A percentile compares a stretch with the other conserved stretches of the same genome.
phyloP scores from a whole-genome alignment of 2,113 vertebrate species.

The Panurus biarmicus region DNA sequence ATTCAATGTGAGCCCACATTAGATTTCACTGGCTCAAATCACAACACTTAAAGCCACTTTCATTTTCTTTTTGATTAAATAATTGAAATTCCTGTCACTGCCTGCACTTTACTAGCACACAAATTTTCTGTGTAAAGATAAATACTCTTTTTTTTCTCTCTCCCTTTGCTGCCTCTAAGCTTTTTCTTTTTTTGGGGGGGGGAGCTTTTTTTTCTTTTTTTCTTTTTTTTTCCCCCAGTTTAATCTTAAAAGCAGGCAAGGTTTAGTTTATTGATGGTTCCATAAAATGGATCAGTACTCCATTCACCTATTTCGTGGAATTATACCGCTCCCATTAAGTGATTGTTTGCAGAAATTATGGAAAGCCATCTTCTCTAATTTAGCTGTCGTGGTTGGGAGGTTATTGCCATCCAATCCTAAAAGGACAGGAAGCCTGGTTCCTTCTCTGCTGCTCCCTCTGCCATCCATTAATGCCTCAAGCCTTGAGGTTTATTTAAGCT shows the following conservation, averaged over 20 bases:
- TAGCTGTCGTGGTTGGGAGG: constrained; percentile 72
- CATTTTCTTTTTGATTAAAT: constrained; percentile 99
- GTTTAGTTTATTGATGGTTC: constrained; percentile 80
- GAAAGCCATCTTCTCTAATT: constrained; percentile 73
- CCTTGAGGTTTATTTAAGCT: constrained; percentile 75
- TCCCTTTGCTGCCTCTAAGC: background rate
- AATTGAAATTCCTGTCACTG: constrained; percentile 99
- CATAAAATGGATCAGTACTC: constrained; percentile 84
- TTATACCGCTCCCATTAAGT: constrained; percentile 90
- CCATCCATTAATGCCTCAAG: constrained; percentile 78
- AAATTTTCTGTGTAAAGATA: constrained; percentile 81
- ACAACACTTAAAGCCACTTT: constrained; percentile 99
- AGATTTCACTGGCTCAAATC: constrained; percentile 98
- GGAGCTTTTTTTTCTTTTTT: no score
- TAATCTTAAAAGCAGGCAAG: constrained; percentile 76
- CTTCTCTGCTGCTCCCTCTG: constrained; percentile 69
- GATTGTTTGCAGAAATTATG: constrained; percentile 92
- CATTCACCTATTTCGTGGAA: constrained; percentile 85
- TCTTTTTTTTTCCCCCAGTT: background rate
- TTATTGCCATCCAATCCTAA: constrained; percentile 75
- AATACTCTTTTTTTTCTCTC: constrained; percentile 64
- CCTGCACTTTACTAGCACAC: constrained; percentile 90
- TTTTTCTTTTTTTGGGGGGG: background rate
- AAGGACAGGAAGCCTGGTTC: constrained; percentile 70
- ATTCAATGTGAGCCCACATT: constrained; percentile 94